These are phyloP conservation scores for Andricus quercusramuli DNA, from an alignment of 2,888 invertebrate species.

Conservation along the genomic window DNA sequence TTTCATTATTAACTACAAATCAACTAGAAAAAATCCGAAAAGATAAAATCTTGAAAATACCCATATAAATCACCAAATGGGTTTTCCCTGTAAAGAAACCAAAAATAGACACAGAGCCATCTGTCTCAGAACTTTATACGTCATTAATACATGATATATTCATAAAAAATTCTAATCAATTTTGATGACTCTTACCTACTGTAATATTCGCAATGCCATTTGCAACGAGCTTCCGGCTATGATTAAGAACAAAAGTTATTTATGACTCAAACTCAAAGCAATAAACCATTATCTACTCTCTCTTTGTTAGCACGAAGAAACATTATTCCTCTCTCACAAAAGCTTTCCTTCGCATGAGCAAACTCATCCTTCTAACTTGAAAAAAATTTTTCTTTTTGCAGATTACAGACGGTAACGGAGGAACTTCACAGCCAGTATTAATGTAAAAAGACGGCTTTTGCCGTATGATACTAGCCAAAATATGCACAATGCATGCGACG, in stretches of 20 bases:
- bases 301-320: neutral
- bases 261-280: neutral
- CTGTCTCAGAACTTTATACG: neutral
- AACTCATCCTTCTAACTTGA: neutral
- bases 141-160: neutral
- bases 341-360: neutral
- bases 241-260: neutral
- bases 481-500: conserved; percentile 30
- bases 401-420: conserved; percentile 62
- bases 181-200: neutral
- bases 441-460: conserved; percentile 63
- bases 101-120: neutral
- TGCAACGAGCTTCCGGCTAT: neutral
- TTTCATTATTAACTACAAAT: too few relatives aligned
- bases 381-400: neutral
- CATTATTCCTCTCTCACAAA: neutral
- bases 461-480: conserved; percentile 38
- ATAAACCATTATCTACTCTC: neutral
- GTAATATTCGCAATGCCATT: neutral
- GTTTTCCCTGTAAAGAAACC: neutral
- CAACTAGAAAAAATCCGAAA: neutral
- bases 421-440: conserved; percentile 72
- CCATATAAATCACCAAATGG: neutral
- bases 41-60: too few relatives aligned
- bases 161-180: neutral